Conservation (phyloP, 2,113 vertebrate species). For the Chrysochloris asiatica region DNA sequence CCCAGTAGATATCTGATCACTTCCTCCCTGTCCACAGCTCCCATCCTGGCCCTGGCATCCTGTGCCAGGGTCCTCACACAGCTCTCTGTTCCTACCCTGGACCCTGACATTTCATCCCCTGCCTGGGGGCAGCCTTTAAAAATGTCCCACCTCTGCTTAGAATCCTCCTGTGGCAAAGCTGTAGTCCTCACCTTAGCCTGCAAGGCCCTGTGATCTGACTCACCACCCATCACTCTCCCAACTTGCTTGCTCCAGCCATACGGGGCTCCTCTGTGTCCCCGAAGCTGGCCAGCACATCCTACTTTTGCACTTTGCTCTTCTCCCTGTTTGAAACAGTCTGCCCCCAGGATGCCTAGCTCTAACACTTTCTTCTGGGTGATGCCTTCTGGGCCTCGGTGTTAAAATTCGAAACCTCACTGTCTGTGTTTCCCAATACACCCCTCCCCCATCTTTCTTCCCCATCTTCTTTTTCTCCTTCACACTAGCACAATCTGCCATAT, state of each 20-base stretch:
- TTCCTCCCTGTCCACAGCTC: too few species aligned
- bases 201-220: neutral
- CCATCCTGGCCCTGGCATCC: neutral
- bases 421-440: neutral
- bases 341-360: neutral
- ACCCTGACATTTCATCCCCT: neutral
- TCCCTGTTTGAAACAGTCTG: neutral
- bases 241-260: neutral
- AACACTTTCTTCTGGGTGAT: neutral
- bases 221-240: neutral
- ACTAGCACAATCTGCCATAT: neutral
- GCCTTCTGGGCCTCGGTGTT: neutral
- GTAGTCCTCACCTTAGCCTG: neutral
- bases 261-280: neutral
- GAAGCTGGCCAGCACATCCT: neutral
- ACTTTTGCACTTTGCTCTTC: neutral
- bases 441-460: neutral
- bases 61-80: neutral
- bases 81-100: neutral
- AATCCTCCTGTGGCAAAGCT: neutral
- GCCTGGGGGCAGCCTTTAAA: neutral
- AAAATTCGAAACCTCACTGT: neutral
- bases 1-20: neutral
- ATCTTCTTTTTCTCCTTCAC: rapidly evolving
- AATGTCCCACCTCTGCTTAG: neutral